Evolutionary conservation across 2,888 invertebrate genomes (phyloP), one percentile per base, ranked within the genome.

Genomic region (Drosophila dives): DNA sequence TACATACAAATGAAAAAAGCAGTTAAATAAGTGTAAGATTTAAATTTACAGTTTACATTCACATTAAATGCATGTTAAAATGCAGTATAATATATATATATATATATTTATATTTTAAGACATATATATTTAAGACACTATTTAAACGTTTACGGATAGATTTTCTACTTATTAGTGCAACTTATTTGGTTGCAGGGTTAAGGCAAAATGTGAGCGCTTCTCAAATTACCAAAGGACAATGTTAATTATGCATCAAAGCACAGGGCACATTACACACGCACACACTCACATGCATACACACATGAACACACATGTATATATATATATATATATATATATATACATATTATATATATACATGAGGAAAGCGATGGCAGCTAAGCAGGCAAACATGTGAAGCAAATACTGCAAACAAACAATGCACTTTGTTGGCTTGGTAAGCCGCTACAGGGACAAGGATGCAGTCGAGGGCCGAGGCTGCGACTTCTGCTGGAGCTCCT

Each of bases 201-300:
- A 75, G 80, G 69, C 77, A 72, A 71, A 71, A 67, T 74, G 76
- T 79, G 79, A 77, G 73, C 71, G 67, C 77, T 83, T 76, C 84
- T 86, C 81, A 85, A 88, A 83, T 85, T 89, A 81, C 81, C 76
- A 85, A 82, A 89, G 82, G 90, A 86, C 83, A 84, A 88, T 88
- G 85, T 90, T 90, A 88, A 89, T 88, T 90, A 90, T 89, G 83
- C 88, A 88, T 78, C 83, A 81, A 86, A 81, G 82, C 80, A 77
- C 73, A 73, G 69, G 65, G 66, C 69, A 64, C 32, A 64, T 49
- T 64, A 72, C 42, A 66, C 40, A 66, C 58, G 42, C 48, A 66
- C n/a, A 42, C 34, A 15, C 64, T n/a, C 45, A 2, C 48, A 26
- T 38, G 12, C n/a, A 48, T 42, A 36, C 51, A 51, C 38, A n/a